phyloP scores from a whole-genome alignment of 2,888 invertebrate genomes.

The Biston betularia region DNA sequence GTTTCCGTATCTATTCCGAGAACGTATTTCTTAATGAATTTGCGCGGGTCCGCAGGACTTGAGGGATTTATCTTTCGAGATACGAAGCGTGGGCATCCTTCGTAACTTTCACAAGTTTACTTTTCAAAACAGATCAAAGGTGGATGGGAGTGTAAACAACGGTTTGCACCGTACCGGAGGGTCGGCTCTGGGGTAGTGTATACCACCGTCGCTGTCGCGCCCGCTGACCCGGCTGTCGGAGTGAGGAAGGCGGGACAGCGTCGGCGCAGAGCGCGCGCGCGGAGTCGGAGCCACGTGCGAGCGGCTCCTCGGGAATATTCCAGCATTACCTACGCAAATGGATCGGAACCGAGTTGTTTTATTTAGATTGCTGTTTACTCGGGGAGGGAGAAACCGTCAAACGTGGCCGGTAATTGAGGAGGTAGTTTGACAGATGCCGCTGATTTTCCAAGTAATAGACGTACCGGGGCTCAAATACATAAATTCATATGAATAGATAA shows the following conservation, averaged over 20 bases:
- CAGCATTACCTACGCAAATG: conserved; percentile 27
- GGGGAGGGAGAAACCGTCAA: conserved; percentile 4
- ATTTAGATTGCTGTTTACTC: conserved; percentile 23
- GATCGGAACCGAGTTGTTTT: conserved; percentile 30
- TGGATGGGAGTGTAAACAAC: conserved; percentile 11
- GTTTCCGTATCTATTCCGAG: background rate
- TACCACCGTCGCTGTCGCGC: background rate
- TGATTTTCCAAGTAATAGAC: no score
- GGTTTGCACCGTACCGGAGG: background rate
- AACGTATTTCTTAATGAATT: background rate
- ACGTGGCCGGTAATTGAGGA: conserved; percentile 16
- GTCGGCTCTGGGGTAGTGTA: background rate
- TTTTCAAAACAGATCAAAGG: conserved; percentile 24
- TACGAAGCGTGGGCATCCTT: conserved; percentile 4
- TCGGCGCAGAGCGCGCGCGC: background rate
- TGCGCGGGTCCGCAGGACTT: conserved; percentile 1
- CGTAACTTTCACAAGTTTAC: conserved; percentile 10
- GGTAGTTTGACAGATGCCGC: no score
- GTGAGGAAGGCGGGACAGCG: background rate
- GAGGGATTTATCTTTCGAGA: conserved; percentile 15
- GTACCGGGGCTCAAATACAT: no score
- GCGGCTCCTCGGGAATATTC: background rate
- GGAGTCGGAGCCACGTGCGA: background rate
- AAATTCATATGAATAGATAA: conserved; percentile 7
- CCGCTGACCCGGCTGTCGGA: background rate